Conservation (phyloP, 2,888 invertebrate genomes). For the Rotaria magnacalcarata region DNA sequence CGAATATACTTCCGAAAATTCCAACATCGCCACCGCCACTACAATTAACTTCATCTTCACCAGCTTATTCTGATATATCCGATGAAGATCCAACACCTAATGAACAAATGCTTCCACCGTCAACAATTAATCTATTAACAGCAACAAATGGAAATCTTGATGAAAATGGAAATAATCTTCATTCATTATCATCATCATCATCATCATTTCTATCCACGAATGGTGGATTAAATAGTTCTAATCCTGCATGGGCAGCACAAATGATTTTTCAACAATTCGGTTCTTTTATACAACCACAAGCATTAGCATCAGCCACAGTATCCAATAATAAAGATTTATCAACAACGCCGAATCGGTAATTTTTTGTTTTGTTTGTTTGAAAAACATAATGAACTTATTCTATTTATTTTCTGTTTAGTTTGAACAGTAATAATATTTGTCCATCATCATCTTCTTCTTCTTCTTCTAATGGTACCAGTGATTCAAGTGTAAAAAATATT, state of each 20-base stretch:
- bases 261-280: conserved; percentile 16
- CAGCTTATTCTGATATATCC: not conserved
- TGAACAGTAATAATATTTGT: conserved; percentile 15
- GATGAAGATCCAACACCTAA: not conserved
- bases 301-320: not conserved
- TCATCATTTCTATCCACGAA: not conserved
- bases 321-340: not conserved
- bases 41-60: not conserved
- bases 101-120: not conserved
- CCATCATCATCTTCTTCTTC: not conserved
- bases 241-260: not conserved
- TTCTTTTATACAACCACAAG: not conserved
- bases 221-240: not conserved
- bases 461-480: not conserved
- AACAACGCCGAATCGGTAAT: conserved; percentile 4
- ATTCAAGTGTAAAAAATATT: conserved; percentile 23
- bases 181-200: not conserved
- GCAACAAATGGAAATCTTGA: not conserved
- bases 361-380: too few species aligned
- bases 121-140: not conserved
- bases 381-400: not conserved
- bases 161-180: not conserved
- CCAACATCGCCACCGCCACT: not conserved
- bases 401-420: not conserved
- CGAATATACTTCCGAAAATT: not conserved